Evolutionary conservation across 2,888 invertebrate genomes (phyloP), one percentile per base, ranked within the genome.

Genomic region (Troides aeacus): DNA sequence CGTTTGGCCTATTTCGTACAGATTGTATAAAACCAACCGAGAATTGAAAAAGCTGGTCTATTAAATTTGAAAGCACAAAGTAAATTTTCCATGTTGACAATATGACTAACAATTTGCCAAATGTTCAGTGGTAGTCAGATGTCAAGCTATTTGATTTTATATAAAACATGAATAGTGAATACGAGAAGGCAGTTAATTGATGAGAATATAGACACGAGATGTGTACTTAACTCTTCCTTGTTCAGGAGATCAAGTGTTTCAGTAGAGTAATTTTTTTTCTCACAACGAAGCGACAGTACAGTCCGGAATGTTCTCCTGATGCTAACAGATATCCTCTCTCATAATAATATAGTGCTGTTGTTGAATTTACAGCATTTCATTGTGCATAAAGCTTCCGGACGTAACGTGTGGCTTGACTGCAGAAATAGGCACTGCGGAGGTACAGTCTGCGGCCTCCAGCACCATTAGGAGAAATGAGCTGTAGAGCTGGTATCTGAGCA

Each of bases 1-100:
- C 5, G 15, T 17, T 17, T 5, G 50, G 17, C 50, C 39, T 39
- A 39, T 39, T 50, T 23, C 64, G 57, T 39, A 12, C 42, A 21
- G 64, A 39, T 53, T 57, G 17, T 57, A 64, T 56, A 56, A 56
- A 64, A 64, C 15, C 36, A 30, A 36, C n/a, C 39, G 42, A 64
- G 58, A 58, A 64, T 58, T 30, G 56, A 36, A 64, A 57, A 39
- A 57, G 57, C 64, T 21, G 39, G 23, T 21, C 39, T 60, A 65
- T 65, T 50, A 50, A 36, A 23, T 65, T 65, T 50, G 12, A 24
- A 24, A 30, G n/a, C 30, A 46, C n/a, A 10, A 7, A 59, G 24
- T 65, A 46, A n/a, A 59, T 42, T 58, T 61, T 61, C 53, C 21
- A 2, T 50, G 50, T 50, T 50, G 50, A 50, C 50, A 50, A 50